Evolutionary conservation across 2,113 vertebrate species (phyloP).

Genomic region (Pipra filicauda): DNA sequence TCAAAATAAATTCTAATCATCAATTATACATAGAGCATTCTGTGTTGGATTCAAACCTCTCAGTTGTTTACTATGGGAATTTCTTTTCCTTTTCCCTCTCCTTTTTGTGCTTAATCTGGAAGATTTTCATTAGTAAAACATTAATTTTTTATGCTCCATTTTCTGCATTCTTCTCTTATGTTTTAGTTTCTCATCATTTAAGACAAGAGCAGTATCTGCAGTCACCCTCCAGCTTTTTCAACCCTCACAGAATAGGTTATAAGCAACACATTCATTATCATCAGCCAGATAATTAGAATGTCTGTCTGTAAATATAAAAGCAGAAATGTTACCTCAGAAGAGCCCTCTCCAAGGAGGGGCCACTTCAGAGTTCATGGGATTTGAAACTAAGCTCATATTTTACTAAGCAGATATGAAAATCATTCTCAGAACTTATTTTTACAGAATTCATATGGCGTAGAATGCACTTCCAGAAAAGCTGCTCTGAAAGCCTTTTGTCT

Average conservation of each 20-base stretch:
- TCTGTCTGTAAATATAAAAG: conserved; percentile 68
- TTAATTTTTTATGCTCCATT: conserved; percentile 65
- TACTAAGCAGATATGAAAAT: conserved; percentile 17
- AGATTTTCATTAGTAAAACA: conserved; percentile 63
- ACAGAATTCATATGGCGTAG: not conserved
- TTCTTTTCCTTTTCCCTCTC: not conserved
- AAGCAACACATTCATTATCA: conserved; percentile 68
- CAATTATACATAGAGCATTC: conserved; percentile 41
- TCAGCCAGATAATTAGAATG: conserved; percentile 66
- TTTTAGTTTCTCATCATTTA: conserved; percentile 55
- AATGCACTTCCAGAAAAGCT: not conserved
- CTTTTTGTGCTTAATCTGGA: conserved; percentile 39
- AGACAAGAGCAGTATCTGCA: conserved; percentile 40
- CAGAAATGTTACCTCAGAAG: conserved; percentile 51
- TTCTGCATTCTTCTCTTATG: conserved; percentile 60
- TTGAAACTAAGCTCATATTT: conserved; percentile 50
- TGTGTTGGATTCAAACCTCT: not conserved
- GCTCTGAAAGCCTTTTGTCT: conserved; percentile 9
- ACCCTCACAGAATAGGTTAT: conserved; percentile 57
- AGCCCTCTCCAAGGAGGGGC: not conserved
- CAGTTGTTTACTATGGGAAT: conserved; percentile 53
- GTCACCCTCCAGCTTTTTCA: conserved; percentile 62
- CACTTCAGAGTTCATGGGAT: conserved; percentile 1
- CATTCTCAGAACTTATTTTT: conserved; percentile 34
- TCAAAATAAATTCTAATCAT: conserved; percentile 52